These are phyloP conservation scores for Mormyrus lacerda DNA, from an alignment of 2,113 vertebrate species.

Conservation along the genomic window DNA sequence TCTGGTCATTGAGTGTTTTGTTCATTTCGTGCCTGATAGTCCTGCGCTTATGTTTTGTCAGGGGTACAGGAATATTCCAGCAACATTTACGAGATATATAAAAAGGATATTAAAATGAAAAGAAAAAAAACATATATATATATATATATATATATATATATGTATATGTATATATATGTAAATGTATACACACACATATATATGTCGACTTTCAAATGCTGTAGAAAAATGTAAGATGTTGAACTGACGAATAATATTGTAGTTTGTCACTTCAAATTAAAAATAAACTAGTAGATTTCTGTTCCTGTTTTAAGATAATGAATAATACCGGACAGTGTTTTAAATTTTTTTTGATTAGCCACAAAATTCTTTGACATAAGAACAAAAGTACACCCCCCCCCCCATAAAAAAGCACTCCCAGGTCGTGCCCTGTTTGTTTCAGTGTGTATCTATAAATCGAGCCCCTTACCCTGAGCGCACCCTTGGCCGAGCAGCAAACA, in stretches of 20 bases:
- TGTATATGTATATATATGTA: not conserved
- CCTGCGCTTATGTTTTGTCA: not conserved
- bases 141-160: not conserved
- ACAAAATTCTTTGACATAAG: slow-evolving; percentile 10
- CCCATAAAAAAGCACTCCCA: slow-evolving; percentile 4
- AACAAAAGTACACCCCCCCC: not conserved
- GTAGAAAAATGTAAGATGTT: not conserved
- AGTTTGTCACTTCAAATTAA: not conserved
- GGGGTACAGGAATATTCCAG: not conserved
- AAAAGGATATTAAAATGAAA: not conserved
- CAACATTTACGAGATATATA: not conserved
- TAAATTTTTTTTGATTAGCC: not conserved
- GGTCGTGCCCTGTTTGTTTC: not conserved
- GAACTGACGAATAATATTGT: not conserved
- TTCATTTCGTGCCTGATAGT: not conserved
- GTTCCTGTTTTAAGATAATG: slow-evolving; percentile 1
- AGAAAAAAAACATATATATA: not conserved
- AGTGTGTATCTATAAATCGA: not conserved
- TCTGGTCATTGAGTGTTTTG: not conserved
- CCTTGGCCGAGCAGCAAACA: slow-evolving; percentile 49
- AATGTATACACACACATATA: not conserved
- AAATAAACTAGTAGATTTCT: slow-evolving; percentile 4
- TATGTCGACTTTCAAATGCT: not conserved
- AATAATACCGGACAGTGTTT: not conserved
- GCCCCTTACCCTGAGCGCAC: slow-evolving; percentile 39